Evolutionary conservation across 2,888 invertebrate genomes (phyloP).

Genomic region (Agrochola macilenta): DNA sequence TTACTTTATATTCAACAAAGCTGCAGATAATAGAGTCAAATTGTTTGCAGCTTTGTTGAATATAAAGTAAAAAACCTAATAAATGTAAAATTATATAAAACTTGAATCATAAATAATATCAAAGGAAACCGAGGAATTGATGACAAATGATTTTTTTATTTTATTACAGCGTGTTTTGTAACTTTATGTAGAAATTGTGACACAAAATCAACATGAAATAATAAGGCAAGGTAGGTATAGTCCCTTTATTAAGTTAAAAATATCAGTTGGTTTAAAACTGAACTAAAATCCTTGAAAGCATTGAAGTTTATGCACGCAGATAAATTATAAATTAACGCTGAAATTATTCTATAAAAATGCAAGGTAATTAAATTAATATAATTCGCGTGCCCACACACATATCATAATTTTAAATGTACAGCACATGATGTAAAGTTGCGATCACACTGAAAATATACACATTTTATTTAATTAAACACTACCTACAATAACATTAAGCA

Average conservation of each 20-base stretch:
- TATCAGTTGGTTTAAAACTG: neutral
- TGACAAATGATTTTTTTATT: neutral
- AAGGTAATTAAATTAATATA: conserved; percentile 37
- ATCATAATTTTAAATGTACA: conserved; percentile 49
- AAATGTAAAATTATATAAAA: neutral
- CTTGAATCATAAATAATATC: neutral
- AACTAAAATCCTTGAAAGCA: neutral
- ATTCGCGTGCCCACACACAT: conserved; percentile 37
- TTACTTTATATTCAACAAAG: too few species aligned
- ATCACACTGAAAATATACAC: neutral
- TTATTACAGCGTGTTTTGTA: neutral
- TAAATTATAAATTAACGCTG: conserved; percentile 3
- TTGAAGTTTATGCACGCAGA: neutral
- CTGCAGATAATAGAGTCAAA: too few species aligned
- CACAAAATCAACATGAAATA: neutral
- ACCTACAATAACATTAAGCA: neutral
- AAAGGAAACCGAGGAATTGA: neutral
- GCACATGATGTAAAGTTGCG: conserved; percentile 18
- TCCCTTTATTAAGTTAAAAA: neutral
- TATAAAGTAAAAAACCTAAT: neutral
- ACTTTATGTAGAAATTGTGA: neutral
- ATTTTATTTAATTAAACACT: neutral
- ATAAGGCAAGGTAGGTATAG: neutral
- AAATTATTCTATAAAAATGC: conserved; percentile 33
- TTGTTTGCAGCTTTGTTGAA: conserved; percentile 2